Evolutionary conservation across 1,140 invertebrate genomes (phyloP), one percentile per base, ranked within the genome.

Genomic region (Aricia agestis): DNA sequence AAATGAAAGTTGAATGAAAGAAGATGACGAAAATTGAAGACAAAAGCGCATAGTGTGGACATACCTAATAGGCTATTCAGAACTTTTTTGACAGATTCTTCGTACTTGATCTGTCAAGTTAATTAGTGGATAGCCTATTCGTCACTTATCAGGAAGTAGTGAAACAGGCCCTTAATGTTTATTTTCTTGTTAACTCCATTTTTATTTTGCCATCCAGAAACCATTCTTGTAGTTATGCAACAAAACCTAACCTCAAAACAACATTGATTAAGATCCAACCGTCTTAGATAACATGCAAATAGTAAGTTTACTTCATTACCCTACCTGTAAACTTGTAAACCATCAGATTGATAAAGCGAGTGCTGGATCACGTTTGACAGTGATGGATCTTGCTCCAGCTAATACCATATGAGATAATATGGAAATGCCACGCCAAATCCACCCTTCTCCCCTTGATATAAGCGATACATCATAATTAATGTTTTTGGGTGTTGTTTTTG

Each of bases 371-470:
- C 7, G 18, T 25, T 7, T 9, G 59, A 63, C 59, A 63, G 19
- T 63, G 59, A 63, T 63, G 17, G 59, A 63, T 63, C 59, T 19
- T 25, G 58, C 18, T 19, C 59, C 59, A 67, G 57, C 66, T 73
- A 67, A 67, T 61, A 61, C 68, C 66, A 61, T 69, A 66, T 67
- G 71, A 31, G 19, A 72, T 41, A 65, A 72, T 61, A 42, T 63
- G 32, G 32, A 65, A 32, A 36, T 68, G 67, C 41, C 19, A 42
- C n/a, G 59, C 59, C 32, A 72, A 66, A 58, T 36, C 31, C 15
- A 66, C 25, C 67, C 57, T 66, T 68, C 57, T 66, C 19, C 42
- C 17, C n/a, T 31, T 68, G 52, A 61, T 31, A 63, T 70, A 63
- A 59, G n/a, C 17, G 11, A 17, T 36, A 69, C 9, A 63, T 63